Conservation (phyloP, 2,797 vertebrate species). For the Hippoglossus hippoglossus region DNA sequence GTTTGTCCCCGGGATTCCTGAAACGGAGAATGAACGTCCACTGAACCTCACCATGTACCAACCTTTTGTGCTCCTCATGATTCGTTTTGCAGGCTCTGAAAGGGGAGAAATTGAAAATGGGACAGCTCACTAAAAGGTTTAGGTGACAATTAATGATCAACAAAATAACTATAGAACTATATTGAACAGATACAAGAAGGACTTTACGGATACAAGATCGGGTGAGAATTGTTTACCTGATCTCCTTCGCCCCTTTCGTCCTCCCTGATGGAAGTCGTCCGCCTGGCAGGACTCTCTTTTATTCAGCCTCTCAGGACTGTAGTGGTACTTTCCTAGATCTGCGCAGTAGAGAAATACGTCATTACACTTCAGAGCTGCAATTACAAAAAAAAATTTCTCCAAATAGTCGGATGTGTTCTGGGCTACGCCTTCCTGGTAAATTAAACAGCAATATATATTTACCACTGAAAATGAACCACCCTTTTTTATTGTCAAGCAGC, state of each 20-base stretch:
- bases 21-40: not conserved
- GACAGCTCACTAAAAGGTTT: not conserved
- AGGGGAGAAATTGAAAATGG: slow-evolving; percentile 23
- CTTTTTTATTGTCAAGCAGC: slow-evolving; percentile 22
- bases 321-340: slow-evolving; percentile 89
- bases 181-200: not conserved
- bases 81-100: slow-evolving; percentile 89
- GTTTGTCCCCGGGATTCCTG: slow-evolving; percentile 7
- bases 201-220: not conserved
- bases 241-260: slow-evolving; percentile 86
- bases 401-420: slow-evolving; percentile 13
- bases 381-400: slow-evolving; percentile 44
- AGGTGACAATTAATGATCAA: not conserved
- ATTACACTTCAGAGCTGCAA: slow-evolving; percentile 35
- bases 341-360: slow-evolving; percentile 27
- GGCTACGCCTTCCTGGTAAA: slow-evolving; percentile 24
- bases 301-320: slow-evolving; percentile 91
- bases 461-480: slow-evolving; percentile 32
- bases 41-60: slow-evolving; percentile 28
- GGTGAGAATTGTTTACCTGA: slow-evolving; percentile 85
- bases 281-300: slow-evolving; percentile 85
- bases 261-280: slow-evolving; percentile 74
- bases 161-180: not conserved
- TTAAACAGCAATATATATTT: slow-evolving; percentile 30
- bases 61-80: slow-evolving; percentile 81